phyloP scores from a whole-genome alignment of 2,797 vertebrate species.

The Gymnoscopelus braueri region DNA sequence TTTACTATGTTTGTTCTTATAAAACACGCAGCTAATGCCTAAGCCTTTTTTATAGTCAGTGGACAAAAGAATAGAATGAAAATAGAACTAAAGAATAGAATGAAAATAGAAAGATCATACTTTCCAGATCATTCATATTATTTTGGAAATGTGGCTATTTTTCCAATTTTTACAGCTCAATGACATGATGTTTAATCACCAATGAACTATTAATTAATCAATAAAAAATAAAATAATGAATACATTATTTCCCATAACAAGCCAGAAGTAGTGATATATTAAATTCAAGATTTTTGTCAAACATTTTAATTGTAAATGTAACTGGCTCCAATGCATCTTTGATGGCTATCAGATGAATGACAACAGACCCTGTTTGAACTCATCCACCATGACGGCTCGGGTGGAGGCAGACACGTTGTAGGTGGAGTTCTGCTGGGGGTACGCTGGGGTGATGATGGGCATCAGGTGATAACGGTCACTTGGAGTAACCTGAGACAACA shows the following conservation, averaged over 20 bases:
- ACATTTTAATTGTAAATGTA: neutral
- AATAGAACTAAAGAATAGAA: too few relatives aligned
- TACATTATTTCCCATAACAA: too few relatives aligned
- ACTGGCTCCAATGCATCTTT: neutral
- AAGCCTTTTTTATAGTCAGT: too few relatives aligned
- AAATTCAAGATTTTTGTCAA: neutral
- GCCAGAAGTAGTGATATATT: neutral
- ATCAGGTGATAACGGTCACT: conserved; percentile 93
- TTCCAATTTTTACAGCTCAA: too few relatives aligned
- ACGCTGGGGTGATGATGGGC: conserved; percentile 94
- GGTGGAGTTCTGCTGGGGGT: conserved; percentile 93
- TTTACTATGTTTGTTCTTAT: too few relatives aligned
- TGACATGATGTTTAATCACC: neutral
- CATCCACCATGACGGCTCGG: conserved; percentile 89
- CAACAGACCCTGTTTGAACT: conserved; percentile 90
- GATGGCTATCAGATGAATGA: conserved; percentile 6
- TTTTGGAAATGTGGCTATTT: too few relatives aligned
- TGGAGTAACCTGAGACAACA: conserved; percentile 84
- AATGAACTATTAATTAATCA: too few relatives aligned
- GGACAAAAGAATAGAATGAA: too few relatives aligned
- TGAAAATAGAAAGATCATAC: too few relatives aligned
- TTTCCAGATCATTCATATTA: too few relatives aligned
- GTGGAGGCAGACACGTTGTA: conserved; percentile 92
- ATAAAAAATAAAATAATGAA: too few relatives aligned
- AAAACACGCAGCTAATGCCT: too few relatives aligned